phyloP scores from a whole-genome alignment of 2,888 invertebrate genomes.

The Amphipoea lucens region DNA sequence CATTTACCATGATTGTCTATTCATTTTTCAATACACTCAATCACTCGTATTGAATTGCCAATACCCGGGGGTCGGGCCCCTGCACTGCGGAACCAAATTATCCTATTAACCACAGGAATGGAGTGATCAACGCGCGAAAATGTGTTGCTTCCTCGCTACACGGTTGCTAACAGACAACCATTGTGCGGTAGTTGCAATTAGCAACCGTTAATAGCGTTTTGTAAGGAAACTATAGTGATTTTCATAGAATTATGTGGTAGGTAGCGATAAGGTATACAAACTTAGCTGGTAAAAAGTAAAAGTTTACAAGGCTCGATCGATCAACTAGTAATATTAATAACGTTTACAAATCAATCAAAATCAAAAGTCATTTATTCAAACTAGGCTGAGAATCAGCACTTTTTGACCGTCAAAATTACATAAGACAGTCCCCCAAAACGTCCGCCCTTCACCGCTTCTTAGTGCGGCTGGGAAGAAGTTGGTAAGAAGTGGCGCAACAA shows the following conservation, averaged over 20 bases:
- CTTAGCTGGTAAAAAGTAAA: background rate
- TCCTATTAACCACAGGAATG: constrained; percentile 86
- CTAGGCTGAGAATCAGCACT: background rate
- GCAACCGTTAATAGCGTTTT: constrained; percentile 22
- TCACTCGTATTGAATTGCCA: constrained; percentile 79
- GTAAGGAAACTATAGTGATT: constrained; percentile 9
- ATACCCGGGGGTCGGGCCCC: constrained; percentile 85
- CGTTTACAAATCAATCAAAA: background rate
- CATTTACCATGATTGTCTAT: constrained; percentile 13
- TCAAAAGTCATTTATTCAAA: background rate
- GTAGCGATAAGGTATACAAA: background rate
- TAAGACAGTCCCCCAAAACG: too few species aligned
- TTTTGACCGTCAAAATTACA: too few species aligned
- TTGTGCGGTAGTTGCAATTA: constrained; percentile 52
- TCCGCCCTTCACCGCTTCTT: too few species aligned
- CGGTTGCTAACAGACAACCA: constrained; percentile 70
- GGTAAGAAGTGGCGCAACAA: too few species aligned
- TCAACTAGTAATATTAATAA: background rate
- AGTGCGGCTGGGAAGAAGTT: too few species aligned
- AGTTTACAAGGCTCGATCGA: background rate
- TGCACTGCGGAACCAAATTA: constrained; percentile 83
- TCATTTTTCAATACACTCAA: constrained; percentile 72
- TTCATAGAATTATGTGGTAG: constrained; percentile 7
- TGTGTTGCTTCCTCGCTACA: constrained; percentile 83
- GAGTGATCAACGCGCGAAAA: constrained; percentile 87